Evolutionary conservation across 1,140 invertebrate genomes (phyloP).

Genomic region (Asobara japonica): DNA sequence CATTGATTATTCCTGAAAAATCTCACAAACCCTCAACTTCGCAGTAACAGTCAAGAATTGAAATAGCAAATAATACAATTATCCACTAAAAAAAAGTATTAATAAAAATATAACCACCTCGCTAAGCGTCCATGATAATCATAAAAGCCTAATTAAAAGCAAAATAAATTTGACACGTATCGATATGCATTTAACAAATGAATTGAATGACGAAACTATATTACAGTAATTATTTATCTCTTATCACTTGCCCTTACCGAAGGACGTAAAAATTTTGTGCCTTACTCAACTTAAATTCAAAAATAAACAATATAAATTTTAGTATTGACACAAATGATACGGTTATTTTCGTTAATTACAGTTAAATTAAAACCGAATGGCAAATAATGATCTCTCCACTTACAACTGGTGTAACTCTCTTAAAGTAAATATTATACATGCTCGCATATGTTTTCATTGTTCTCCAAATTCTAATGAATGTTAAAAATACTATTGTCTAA

Average conservation of each 20-base stretch:
- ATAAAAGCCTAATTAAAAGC: too few species aligned
- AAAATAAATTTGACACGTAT: too few species aligned
- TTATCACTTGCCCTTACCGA: not conserved
- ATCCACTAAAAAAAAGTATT: too few species aligned
- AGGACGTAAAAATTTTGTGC: constrained; percentile 1
- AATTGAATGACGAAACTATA: not conserved
- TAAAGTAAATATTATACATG: constrained; percentile 48
- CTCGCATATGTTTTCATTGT: constrained; percentile 24
- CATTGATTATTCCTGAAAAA: too few species aligned
- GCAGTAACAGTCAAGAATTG: too few species aligned
- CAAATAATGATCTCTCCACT: constrained; percentile 42
- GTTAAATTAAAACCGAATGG: constrained; percentile 45
- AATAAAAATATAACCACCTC: too few species aligned
- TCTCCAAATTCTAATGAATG: constrained; percentile 9
- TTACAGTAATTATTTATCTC: constrained; percentile 5
- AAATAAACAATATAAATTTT: constrained; percentile 20
- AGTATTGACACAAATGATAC: constrained; percentile 50
- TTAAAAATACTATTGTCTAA: constrained; percentile 16
- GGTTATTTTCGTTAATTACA: constrained; percentile 39
- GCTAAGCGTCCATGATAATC: too few species aligned
- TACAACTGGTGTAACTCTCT: constrained; percentile 42
- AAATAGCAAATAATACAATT: too few species aligned
- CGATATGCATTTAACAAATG: too few species aligned
- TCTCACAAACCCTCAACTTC: too few species aligned
- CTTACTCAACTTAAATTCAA: constrained; percentile 46